phyloP scores from a whole-genome alignment of 2,113 vertebrate genomes.

The Turnix velox region DNA sequence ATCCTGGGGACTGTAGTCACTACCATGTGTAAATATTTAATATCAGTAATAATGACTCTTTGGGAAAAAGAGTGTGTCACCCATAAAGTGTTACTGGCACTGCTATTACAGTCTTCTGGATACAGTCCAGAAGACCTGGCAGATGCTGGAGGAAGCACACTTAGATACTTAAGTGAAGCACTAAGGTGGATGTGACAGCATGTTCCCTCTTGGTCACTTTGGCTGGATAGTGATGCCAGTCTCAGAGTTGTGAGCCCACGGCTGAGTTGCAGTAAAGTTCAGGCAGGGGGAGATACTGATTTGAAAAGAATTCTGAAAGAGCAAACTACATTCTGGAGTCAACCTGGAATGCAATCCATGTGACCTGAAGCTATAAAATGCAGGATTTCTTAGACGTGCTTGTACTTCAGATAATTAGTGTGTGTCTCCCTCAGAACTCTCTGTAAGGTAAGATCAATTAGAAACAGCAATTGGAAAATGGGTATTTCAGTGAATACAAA shows the following conservation, averaged over 20 bases:
- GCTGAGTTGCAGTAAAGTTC: background rate
- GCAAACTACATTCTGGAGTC: background rate
- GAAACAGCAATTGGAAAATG: background rate
- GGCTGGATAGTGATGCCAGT: background rate
- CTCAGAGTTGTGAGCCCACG: background rate
- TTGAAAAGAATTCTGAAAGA: background rate
- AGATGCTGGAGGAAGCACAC: background rate
- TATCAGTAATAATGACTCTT: background rate
- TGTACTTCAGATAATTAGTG: background rate
- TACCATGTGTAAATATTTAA: constrained; percentile 49
- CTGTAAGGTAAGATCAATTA: background rate
- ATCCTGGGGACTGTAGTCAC: background rate
- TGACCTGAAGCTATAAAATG: background rate
- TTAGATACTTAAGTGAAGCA: background rate
- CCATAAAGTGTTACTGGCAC: constrained; percentile 32
- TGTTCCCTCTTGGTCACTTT: background rate
- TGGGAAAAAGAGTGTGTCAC: background rate
- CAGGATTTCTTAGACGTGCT: background rate
- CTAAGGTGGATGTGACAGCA: background rate
- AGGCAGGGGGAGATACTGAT: background rate
- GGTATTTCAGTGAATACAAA: background rate
- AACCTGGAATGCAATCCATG: background rate
- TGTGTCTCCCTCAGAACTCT: background rate
- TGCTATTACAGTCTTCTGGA: constrained; percentile 7
- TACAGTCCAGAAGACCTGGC: background rate